A percentile compares a stretch with the other conserved stretches of the same genome.
These are phyloP conservation scores for Alauda arvensis DNA, from an alignment of 2,797 vertebrate genomes.

Conservation along the genomic window DNA sequence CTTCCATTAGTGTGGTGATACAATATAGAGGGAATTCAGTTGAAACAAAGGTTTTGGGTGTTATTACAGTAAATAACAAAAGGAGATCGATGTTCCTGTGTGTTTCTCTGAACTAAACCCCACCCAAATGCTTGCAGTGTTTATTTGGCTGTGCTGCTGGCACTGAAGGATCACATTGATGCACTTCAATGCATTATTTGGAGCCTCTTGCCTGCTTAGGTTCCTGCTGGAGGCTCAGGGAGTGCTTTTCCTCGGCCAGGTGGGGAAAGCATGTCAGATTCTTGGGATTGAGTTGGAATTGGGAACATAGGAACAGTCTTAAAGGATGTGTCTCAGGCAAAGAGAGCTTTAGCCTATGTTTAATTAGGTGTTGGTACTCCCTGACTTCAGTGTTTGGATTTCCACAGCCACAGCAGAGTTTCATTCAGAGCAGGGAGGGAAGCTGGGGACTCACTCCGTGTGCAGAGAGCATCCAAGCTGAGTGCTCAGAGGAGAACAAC, in stretches of 20 bases:
- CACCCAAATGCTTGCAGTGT: not conserved
- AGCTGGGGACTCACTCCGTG: not conserved
- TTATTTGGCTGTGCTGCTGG: not conserved
- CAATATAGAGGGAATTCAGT: not conserved
- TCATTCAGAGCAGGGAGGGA: not conserved
- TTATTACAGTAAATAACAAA: not conserved
- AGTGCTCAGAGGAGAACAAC: not conserved
- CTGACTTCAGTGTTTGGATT: not conserved
- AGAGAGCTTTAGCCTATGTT: not conserved
- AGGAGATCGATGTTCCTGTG: not conserved
- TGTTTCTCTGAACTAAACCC: not conserved
- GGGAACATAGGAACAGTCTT: not conserved
- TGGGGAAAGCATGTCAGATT: not conserved
- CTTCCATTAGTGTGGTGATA: not conserved
- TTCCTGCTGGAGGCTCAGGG: not conserved
- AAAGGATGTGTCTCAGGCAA: not conserved
- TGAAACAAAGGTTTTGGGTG: not conserved
- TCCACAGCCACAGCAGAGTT: not conserved
- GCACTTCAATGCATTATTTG: fast-evolving
- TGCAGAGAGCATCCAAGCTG: not conserved
- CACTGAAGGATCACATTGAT: not conserved
- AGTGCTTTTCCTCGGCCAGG: not conserved
- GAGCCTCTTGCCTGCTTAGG: no score
- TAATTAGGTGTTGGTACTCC: not conserved
- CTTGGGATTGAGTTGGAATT: not conserved